Evolutionary conservation across 1,140 invertebrate species (phyloP).

Genomic region (Lamellibrachia luymesi): DNA sequence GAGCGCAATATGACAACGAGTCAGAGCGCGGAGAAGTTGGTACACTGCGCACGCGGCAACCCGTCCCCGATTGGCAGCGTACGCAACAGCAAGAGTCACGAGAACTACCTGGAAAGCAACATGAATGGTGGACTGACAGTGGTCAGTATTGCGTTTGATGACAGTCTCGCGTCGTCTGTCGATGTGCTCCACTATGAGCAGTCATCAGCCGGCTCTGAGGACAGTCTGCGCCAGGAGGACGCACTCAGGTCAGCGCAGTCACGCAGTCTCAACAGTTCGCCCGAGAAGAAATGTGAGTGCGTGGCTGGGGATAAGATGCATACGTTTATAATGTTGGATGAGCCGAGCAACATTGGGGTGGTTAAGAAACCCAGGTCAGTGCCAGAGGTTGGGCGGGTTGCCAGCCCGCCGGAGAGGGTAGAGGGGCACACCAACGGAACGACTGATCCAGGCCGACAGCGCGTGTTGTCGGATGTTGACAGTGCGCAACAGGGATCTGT

Average conservation of each 20-base stretch:
- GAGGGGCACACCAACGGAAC: conserved; percentile 14
- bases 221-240: conserved; percentile 12
- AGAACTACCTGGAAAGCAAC: conserved; percentile 48
- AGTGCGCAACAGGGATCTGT: neutral
- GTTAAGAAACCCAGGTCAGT: neutral
- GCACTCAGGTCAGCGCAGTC: conserved; percentile 41
- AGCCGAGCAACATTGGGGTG: conserved; percentile 28
- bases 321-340: conserved; percentile 59
- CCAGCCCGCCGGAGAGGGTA: too few species aligned
- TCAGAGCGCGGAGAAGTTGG: conserved; percentile 15
- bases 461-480: neutral
- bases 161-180: conserved; percentile 86
- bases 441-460: neutral
- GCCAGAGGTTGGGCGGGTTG: neutral
- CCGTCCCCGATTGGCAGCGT: conserved; percentile 29
- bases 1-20: neutral
- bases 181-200: conserved; percentile 83
- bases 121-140: conserved; percentile 17
- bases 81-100: conserved; percentile 53
- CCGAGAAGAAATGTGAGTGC: conserved; percentile 59
- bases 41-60: too few species aligned
- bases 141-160: conserved; percentile 75
- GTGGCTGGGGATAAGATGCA: conserved; percentile 60
- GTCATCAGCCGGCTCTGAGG: conserved; percentile 48
- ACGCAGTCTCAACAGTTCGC: conserved; percentile 62